Evolutionary conservation across 2,888 invertebrate genomes (phyloP).

Genomic region (Miltochrista miniata): DNA sequence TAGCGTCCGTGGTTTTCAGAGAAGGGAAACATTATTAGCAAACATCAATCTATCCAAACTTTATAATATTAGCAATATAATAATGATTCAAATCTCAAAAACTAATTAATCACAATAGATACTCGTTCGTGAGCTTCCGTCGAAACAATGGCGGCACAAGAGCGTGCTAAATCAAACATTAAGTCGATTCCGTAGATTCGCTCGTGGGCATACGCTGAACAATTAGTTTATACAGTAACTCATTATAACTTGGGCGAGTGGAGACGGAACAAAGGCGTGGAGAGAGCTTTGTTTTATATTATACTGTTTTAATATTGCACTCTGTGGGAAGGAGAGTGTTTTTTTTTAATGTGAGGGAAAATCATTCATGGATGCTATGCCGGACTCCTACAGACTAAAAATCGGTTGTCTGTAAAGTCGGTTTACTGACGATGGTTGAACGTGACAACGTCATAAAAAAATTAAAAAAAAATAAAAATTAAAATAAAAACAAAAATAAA

Average conservation of each 20-base stretch:
- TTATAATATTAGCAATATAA: neutral
- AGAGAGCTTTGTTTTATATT: neutral
- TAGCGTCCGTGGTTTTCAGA: too few species aligned
- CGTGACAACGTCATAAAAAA: too few species aligned
- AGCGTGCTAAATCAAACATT: conserved; percentile 60
- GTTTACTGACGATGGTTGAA: too few species aligned
- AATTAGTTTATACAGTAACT: conserved; percentile 63
- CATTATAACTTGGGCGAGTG: conserved; percentile 60
- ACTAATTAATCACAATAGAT: conserved; percentile 24
- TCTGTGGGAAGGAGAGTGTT: too few species aligned
- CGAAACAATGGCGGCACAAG: conserved; percentile 26
- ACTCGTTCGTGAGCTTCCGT: conserved; percentile 10
- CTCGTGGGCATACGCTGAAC: conserved; percentile 37
- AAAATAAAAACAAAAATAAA: too few species aligned
- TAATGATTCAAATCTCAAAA: conserved; percentile 9
- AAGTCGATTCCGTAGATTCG: conserved; percentile 52
- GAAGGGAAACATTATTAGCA: too few species aligned
- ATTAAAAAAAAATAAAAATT: too few species aligned
- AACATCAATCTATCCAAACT: neutral
- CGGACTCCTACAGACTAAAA: too few species aligned
- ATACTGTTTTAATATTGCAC: too few species aligned
- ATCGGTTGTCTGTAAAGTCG: too few species aligned
- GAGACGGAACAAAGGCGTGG: conserved; percentile 27
- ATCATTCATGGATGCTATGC: too few species aligned
- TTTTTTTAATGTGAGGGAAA: too few species aligned